Evolutionary conservation across 2,888 invertebrate species (phyloP).

Genomic region (Agrypnus murinus): DNA sequence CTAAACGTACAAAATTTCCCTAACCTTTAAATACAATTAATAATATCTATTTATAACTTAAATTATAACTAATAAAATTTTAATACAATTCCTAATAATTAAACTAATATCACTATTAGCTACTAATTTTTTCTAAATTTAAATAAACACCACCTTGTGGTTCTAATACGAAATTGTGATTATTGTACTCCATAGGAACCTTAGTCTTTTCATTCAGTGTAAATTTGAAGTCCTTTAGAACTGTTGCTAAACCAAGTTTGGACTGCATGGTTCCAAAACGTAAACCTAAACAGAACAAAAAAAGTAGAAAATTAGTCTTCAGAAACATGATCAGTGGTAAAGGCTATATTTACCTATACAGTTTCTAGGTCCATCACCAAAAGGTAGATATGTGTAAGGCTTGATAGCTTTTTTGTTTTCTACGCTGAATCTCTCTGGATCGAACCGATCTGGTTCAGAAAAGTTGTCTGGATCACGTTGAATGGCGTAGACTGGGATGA

Average conservation of each 20-base stretch:
- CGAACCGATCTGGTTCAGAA: slow-evolving; percentile 67
- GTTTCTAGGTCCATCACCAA: slow-evolving; percentile 75
- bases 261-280: slow-evolving; percentile 2
- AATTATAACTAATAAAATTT: too few relatives aligned
- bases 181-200: not conserved
- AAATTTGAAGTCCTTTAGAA: not conserved
- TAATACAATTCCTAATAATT: too few relatives aligned
- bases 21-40: too few relatives aligned
- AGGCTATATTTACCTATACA: slow-evolving; percentile 71
- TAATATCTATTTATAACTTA: too few relatives aligned
- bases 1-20: too few relatives aligned
- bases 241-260: not conserved
- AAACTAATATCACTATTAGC: too few relatives aligned
- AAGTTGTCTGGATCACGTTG: slow-evolving; percentile 62
- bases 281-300: not conserved
- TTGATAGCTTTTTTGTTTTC: slow-evolving; percentile 55
- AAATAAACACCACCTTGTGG: not conserved
- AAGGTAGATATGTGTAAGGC: slow-evolving; percentile 74
- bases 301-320: not conserved
- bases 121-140: slow-evolving; percentile 40
- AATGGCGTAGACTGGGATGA: slow-evolving; percentile 59
- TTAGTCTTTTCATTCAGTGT: not conserved
- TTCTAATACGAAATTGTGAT: not conserved
- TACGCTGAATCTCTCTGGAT: slow-evolving; percentile 75
- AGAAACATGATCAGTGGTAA: not conserved